Evolutionary conservation across 2,888 invertebrate genomes (phyloP).

Genomic region (Nemurella pictetii): DNA sequence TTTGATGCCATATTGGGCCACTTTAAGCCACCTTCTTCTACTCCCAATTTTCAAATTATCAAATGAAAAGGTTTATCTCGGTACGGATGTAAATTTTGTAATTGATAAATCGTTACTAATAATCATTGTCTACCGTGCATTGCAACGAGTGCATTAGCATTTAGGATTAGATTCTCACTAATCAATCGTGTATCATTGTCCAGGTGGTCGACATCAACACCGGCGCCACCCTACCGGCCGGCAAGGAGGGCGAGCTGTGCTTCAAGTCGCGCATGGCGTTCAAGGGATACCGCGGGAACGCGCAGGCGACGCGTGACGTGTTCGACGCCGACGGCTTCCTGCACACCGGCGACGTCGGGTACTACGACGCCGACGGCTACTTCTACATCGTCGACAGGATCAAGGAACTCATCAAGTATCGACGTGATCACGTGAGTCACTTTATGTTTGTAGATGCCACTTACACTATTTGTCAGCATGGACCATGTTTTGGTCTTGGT

Average conservation of each 20-base stretch:
- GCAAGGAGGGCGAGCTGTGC: slow-evolving; percentile 16
- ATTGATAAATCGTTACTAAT: no score
- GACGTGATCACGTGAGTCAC: slow-evolving; percentile 54
- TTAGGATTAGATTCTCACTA: no score
- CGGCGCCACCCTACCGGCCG: neutral
- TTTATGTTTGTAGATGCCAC: no score
- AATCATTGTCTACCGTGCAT: no score
- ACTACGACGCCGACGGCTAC: slow-evolving; percentile 50
- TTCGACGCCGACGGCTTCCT: slow-evolving; percentile 22
- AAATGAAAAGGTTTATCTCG: no score
- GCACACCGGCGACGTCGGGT: slow-evolving; percentile 52
- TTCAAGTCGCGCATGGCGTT: slow-evolving; percentile 1
- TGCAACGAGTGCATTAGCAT: no score
- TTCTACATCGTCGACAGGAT: slow-evolving; percentile 53
- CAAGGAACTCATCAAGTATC: slow-evolving; percentile 57
- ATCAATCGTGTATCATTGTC: neutral
- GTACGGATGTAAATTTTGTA: no score
- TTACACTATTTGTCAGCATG: no score
- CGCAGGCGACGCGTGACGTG: slow-evolving; percentile 2
- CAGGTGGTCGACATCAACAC: slow-evolving; percentile 17
- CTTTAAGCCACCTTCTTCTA: no score
- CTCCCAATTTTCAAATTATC: no score
- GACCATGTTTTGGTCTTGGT: no score
- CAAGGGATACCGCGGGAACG: slow-evolving; percentile 26
- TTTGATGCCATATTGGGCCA: no score